Base-by-base conservation (phyloP, 2,113 vertebrate genomes). In the Oreotrochilus melanogaster region DNA sequence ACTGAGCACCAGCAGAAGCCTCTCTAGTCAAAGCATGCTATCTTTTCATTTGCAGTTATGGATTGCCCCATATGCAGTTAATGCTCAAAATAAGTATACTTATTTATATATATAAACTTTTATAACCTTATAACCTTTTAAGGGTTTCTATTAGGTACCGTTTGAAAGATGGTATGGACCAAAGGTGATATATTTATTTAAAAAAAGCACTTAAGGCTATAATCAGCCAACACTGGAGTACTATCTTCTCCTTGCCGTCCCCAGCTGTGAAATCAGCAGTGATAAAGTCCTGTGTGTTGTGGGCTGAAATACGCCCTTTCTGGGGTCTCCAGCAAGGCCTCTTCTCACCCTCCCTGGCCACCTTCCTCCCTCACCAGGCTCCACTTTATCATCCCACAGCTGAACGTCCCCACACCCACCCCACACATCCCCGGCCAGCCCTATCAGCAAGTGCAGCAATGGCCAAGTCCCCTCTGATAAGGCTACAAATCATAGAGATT, bases 401-500 rank as follows among this genome's bases (percentile, higher is more conserved):
- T 62, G 19, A 13, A 78, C 37, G 50, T 51, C 61, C 42, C 85
- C 82, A 89, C 71, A 64, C 82, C 89, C 60, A 0, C 47, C 53
- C 73, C 7, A 1, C 72, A 35, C 11, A 1, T 62, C 71, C 1
- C 0, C 21, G 58, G 47, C 64, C 7, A 2, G 54, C 42, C 60
- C 25, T 96, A 93, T 93, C 92, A 1, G 56, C 61, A 31, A 33
- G 66, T 5, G 47, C 95, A 95, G 95, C 28, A 6, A 9, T 22
- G 47, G n/a, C 30, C 51, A 84, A 56, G 45, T 4, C 25, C 18
- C 45, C 4, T 6, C 51, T 4, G 65, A 87, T 89, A 92, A 89
- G 37, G 73, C 50, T 70, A 54, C 91, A 92, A 92, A 95, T 93
- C 85, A 57, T 80, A 58, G 48, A 87, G 78, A 91, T 69, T 25